Base-by-base conservation (phyloP, 2,888 invertebrate species). In the Serripes groenlandicus region DNA sequence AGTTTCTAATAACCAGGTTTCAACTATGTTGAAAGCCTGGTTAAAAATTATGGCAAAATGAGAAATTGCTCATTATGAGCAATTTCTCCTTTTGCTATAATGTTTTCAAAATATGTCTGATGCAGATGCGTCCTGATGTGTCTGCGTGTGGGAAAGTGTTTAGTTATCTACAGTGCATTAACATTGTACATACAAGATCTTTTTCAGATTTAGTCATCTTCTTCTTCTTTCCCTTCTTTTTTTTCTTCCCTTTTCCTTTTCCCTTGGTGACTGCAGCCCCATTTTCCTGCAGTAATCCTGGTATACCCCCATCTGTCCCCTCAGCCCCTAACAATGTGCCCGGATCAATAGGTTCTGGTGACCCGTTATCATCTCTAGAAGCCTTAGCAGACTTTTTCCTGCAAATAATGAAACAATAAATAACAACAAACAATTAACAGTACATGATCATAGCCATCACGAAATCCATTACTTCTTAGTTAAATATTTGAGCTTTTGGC, bases 151-250 rank as follows among this genome's bases (percentile, higher is more conserved):
- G 26, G 11, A 56, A 26, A 3, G 56, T 5, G 56, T 56, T 26
- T 26, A 26, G 23, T 26, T 23, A 5, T 5, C 18, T 56, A 56
- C 7, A 42, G 42, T 42, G 7, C 18, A 42, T 11, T 42, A 23
- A n/a, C 5, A 60, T 54, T 9, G 26, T 34, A 60, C 73, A n/a
- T 81, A 92, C 92, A 77, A 88, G 62, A 75, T 86, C 91, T 79
- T 89, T 92, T 74, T 92, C 92, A 56, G 90, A 88, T 72, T 90
- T 91, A 18, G 89, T 85, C 73, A 92, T 69, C 81, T 88, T 90
- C 78, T 88, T 89, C 78, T 87, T 89, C 74, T 80, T 89, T 42
- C 82, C 85, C 75, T 86, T 88, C 78, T 88, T 85, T 75, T 82
- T 83, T 84, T 86, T 89, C 75, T 89, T 88, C 78, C 88, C 90